These are phyloP conservation scores for Pycnomerus fuliginosus DNA, from an alignment of 2,888 invertebrate genomes.

Conservation along the genomic window DNA sequence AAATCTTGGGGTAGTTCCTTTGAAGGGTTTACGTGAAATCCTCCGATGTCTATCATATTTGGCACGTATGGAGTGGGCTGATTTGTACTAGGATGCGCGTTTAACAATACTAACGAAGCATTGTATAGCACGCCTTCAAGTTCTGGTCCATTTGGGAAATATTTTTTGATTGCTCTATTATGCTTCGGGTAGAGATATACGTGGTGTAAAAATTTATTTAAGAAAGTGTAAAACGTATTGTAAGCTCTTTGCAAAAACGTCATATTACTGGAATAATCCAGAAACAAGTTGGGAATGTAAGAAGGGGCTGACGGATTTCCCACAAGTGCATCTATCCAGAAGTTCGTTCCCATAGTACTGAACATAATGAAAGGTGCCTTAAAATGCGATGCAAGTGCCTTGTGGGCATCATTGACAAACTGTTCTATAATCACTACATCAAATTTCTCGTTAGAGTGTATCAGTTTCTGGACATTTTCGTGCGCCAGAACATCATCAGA, in stretches of 20 bases:
- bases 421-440: slow-evolving; percentile 50
- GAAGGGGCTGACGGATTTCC: slow-evolving; percentile 55
- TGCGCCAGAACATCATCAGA: slow-evolving; percentile 12
- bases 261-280: slow-evolving; percentile 48
- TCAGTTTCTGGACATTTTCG: slow-evolving; percentile 32
- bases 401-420: slow-evolving; percentile 54
- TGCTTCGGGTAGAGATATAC: slow-evolving; percentile 26
- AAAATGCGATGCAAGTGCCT: slow-evolving; percentile 45
- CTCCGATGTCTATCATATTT: slow-evolving; percentile 59
- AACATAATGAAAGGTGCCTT: slow-evolving; percentile 45
- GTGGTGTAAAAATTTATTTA: neutral
- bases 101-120: slow-evolving; percentile 37
- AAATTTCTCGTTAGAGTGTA: slow-evolving; percentile 44
- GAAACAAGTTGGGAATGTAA: slow-evolving; percentile 54
- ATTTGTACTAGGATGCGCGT: slow-evolving; percentile 55
- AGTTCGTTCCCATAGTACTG: slow-evolving; percentile 51
- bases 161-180: slow-evolving; percentile 32
- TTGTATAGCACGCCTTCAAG: slow-evolving; percentile 36
- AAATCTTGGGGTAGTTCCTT: slow-evolving; percentile 51
- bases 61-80: slow-evolving; percentile 55
- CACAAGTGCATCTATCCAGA: slow-evolving; percentile 53
- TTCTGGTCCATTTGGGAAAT: slow-evolving; percentile 34
- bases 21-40: slow-evolving; percentile 50
- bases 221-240: slow-evolving; percentile 45
- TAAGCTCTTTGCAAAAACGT: slow-evolving; percentile 56